Percentiles rank a stretch among this genome's conserved stretches.
These are phyloP conservation scores for Julus scanicus DNA, from an alignment of 2,888 invertebrate species.

Conservation along the genomic window DNA sequence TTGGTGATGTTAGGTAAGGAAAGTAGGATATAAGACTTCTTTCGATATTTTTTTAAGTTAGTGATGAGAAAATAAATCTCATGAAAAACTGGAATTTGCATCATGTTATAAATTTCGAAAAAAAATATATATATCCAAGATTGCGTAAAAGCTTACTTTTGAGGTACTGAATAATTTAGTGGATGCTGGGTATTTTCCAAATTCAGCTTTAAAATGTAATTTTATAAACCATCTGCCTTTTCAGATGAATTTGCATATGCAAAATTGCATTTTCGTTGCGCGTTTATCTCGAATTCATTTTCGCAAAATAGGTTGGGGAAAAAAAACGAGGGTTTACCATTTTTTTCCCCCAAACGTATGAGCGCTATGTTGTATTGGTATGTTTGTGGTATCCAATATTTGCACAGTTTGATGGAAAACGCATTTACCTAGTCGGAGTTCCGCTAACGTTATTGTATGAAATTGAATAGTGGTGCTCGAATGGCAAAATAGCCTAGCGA, in stretches of 20 bases:
- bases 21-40: too few relatives aligned
- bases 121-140: not conserved
- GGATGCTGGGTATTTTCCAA: not conserved
- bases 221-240: constrained; percentile 22
- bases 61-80: too few relatives aligned
- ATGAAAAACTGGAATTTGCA: too few relatives aligned
- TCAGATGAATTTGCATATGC: constrained; percentile 30
- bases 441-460: constrained; percentile 39
- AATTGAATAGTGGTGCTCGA: constrained; percentile 35
- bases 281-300: constrained; percentile 21
- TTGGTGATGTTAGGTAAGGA: too few relatives aligned
- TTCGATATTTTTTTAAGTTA: too few relatives aligned
- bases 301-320: not conserved
- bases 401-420: constrained; percentile 37
- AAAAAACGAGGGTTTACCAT: not conserved
- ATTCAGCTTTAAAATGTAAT: not conserved
- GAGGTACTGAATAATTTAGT: constrained; percentile 4
- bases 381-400: constrained; percentile 42
- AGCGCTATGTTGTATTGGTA: not conserved
- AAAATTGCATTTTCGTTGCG: not conserved
- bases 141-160: not conserved
- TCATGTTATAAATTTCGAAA: not conserved
- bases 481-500: constrained; percentile 31
- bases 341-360: not conserved
- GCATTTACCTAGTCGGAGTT: constrained; percentile 30